Evolutionary conservation across 2,797 vertebrate genomes (phyloP), one percentile per base, ranked within the genome.

Genomic region (Ambastaia sidthimunki): DNA sequence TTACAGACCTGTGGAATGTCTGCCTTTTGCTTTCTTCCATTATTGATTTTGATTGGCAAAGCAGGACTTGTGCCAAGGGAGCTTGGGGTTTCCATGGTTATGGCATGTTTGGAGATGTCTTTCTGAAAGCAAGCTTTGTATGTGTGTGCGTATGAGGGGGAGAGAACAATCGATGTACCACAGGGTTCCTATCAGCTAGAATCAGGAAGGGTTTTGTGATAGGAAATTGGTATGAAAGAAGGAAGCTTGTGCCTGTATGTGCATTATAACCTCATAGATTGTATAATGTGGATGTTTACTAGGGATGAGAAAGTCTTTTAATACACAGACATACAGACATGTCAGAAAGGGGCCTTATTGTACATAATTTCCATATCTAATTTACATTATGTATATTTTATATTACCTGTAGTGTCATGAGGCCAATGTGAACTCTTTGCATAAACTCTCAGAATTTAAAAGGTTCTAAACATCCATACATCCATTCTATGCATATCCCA

Each of bases 21-120:
- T 76, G 63, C 18, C 19, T 84, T 83, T 88, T 74, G 70, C 71
- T 80, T 50, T 74, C 66, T 59, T 67, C 69, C 28, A 85, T 87
- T 81, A 88, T 88, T 85, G 89, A 91, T 91, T 92, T 89, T 90
- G 90, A 93, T 90, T 91, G 92, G 92, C 91, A 92, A 89, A 88
- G 87, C 87, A 89, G 74, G 89, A 89, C 87, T 75, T 87, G 89
- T 90, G 89, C 86, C 87, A 89, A 91, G 91, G 89, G 70, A 89
- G 90, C 91, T 88, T 93, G 90, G 88, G 87, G 92, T 94, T 94
- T 92, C 93, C 89, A 89, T 92, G 91, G 93, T 89, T 92, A 94
- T 93, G 82, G 89, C 86, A 89, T 90, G 91, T 90, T 94, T 81
- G 74, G 71, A 82, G 82, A 82, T 71, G 82, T 83, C 71, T 80